Evolutionary conservation across 1,140 invertebrate species (phyloP).

Genomic region (Eriocheir sinensis): DNA sequence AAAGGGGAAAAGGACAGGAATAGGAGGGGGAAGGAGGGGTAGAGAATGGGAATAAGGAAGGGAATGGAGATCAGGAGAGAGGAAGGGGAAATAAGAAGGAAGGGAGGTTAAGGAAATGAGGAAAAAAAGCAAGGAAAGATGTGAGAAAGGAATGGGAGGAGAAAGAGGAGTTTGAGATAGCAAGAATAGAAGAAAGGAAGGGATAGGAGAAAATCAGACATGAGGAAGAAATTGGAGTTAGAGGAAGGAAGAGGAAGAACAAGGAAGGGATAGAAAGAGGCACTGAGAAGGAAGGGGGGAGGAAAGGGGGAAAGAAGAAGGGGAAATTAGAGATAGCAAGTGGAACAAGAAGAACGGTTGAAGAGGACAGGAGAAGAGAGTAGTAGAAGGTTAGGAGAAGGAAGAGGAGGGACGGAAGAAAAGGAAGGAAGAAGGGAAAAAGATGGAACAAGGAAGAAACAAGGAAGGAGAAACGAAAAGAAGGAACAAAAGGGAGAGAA

Average conservation of each 20-base stretch:
- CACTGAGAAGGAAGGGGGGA: not conserved
- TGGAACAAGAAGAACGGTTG: not conserved
- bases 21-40: no score
- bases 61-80: no score
- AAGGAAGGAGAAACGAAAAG: not conserved
- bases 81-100: no score
- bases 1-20: no score
- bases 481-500: not conserved
- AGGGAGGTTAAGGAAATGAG: no score
- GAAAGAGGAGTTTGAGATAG: no score
- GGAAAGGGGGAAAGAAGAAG: not conserved
- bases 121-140: no score
- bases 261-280: not conserved
- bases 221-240: not conserved
- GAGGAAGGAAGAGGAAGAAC: not conserved
- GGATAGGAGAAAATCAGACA: not conserved
- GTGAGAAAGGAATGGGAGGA: no score
- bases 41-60: no score
- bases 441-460: not conserved
- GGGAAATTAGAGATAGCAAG: not conserved
- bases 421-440: not conserved
- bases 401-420: conserved; percentile 15
- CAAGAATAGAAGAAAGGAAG: no score
- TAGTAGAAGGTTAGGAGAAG: not conserved
- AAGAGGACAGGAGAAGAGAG: not conserved